phyloP scores from a whole-genome alignment of 2,113 vertebrate genomes.

The Aspiorhynchus laticeps region DNA sequence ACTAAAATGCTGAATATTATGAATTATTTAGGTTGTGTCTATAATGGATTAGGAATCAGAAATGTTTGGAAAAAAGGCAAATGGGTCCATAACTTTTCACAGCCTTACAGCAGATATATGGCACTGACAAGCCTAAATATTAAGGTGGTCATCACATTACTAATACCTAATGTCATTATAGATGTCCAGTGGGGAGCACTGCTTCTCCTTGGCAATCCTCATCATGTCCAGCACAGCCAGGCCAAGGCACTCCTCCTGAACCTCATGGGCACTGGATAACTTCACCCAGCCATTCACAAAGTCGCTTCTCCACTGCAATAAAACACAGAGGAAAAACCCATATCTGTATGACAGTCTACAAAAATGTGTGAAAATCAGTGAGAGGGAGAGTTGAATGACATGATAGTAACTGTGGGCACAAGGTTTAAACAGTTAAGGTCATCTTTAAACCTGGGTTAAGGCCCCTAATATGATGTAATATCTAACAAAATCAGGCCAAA shows the following conservation, averaged over 20 bases:
- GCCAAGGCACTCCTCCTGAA: conserved; percentile 95
- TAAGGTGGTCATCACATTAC: neutral
- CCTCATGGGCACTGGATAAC: conserved; percentile 87
- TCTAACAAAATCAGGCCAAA: too few species aligned
- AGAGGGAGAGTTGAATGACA: neutral
- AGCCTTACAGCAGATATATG: neutral
- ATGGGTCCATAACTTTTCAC: neutral
- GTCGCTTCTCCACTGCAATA: conserved; percentile 87
- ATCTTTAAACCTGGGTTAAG: neutral
- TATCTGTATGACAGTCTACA: neutral
- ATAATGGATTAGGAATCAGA: too few species aligned
- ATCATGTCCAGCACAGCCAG: conserved; percentile 98
- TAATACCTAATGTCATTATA: conserved; percentile 88
- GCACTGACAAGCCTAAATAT: neutral
- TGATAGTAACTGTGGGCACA: neutral
- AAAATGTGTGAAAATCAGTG: neutral
- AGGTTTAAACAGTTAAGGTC: neutral
- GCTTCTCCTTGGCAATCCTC: conserved; percentile 92
- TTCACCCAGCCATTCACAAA: conserved; percentile 87
- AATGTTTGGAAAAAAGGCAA: neutral
- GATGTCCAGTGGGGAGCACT: conserved; percentile 86
- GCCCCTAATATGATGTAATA: too few species aligned
- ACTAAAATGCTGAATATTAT: neutral
- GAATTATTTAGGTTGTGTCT: neutral
- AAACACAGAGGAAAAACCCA: neutral